Percentiles rank a stretch among this genome's conserved stretches.
Conservation (phyloP, 2,113 vertebrate species). For the Siniperca knerii region DNA sequence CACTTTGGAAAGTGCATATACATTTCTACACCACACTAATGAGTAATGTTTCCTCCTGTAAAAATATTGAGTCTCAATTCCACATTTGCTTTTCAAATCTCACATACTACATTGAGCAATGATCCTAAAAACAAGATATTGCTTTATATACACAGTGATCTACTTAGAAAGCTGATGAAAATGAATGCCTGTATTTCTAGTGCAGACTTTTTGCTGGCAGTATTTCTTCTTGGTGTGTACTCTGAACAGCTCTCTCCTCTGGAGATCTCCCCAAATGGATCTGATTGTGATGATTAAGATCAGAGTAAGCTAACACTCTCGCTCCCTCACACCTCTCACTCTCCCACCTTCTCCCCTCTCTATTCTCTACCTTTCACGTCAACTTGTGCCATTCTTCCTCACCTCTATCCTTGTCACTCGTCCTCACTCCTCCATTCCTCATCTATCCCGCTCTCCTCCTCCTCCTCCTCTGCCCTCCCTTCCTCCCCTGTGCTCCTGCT, state of each 20-base stretch:
- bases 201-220: conserved; percentile 55
- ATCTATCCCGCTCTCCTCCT: conserved; percentile 50
- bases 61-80: conserved; percentile 74
- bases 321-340: conserved; percentile 58
- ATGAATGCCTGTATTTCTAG: conserved; percentile 77
- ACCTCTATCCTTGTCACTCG: conserved; percentile 36
- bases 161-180: conserved; percentile 71
- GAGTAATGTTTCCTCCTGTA: conserved; percentile 74
- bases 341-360: conserved; percentile 30
- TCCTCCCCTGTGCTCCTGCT: conserved; percentile 61
- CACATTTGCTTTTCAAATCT: conserved; percentile 77
- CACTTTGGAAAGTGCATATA: conserved; percentile 64
- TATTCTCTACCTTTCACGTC: conserved; percentile 49
- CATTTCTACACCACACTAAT: conserved; percentile 65
- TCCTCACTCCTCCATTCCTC: conserved; percentile 49
- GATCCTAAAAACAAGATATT: conserved; percentile 75
- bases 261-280: conserved; percentile 72
- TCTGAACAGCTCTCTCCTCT: conserved; percentile 64
- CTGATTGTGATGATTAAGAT: conserved; percentile 75
- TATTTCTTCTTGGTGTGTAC: conserved; percentile 73
- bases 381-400: conserved; percentile 42
- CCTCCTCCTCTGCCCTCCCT: conserved; percentile 50
- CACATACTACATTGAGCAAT: conserved; percentile 61
- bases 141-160: conserved; percentile 68
- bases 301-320: conserved; percentile 72